Conservation (phyloP, 2,888 invertebrate genomes). For the Electrophaes corylata region DNA sequence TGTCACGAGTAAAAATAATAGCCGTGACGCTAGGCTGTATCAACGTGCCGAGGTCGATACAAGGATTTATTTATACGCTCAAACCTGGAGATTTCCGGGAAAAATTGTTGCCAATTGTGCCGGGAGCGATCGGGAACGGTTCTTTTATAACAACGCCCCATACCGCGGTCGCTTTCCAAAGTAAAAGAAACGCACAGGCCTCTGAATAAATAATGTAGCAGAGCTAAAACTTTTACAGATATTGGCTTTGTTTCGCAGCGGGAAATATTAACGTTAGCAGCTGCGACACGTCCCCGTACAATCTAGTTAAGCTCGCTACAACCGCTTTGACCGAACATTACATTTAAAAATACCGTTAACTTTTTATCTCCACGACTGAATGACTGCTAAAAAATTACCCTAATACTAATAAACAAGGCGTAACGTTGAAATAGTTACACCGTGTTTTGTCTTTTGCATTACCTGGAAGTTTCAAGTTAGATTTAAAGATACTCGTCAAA, state of each 20-base stretch:
- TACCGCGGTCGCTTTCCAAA: constrained; percentile 49
- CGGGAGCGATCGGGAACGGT: constrained; percentile 38
- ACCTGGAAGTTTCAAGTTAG: too few relatives aligned
- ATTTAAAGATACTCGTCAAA: too few relatives aligned
- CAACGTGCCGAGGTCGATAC: constrained; percentile 26
- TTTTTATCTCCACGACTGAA: background rate
- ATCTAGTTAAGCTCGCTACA: constrained; percentile 30
- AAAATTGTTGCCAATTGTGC: constrained; percentile 57
- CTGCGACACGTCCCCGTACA: constrained; percentile 51
- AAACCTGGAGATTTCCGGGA: constrained; percentile 43
- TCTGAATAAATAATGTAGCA: constrained; percentile 72
- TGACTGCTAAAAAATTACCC: background rate
- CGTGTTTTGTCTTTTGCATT: too few relatives aligned
- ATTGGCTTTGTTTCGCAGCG: constrained; percentile 69
- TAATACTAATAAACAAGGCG: too few relatives aligned
- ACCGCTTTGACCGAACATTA: constrained; percentile 25
- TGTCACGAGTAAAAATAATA: background rate
- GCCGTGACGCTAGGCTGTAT: background rate
- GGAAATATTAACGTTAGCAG: constrained; percentile 66
- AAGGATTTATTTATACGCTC: constrained; percentile 42
- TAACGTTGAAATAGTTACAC: too few relatives aligned
- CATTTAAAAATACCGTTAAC: constrained; percentile 12
- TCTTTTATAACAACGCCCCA: constrained; percentile 54
- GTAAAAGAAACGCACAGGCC: constrained; percentile 64
- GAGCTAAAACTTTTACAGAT: constrained; percentile 69